Evolutionary conservation across 35 echinoderm and acorn worm species (phyloP), one percentile per base, ranked within the genome.

Genomic region (Apostichopus parvimensis): DNA sequence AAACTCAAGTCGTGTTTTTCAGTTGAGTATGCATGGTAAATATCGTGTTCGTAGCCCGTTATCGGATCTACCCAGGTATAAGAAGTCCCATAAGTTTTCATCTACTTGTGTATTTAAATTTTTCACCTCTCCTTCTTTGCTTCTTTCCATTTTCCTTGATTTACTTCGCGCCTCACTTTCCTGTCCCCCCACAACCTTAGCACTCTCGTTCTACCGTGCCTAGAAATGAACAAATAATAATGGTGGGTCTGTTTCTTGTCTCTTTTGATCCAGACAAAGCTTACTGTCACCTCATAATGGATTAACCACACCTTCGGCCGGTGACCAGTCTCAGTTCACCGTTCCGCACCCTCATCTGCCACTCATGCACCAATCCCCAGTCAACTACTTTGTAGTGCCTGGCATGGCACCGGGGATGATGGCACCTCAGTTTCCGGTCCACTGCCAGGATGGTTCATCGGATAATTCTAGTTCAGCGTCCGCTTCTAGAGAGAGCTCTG

Each of bases 401-500:
- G 24, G 8, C 25, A 57, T 34, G 17, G 54, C 53, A 1, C 92
- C 77, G 64, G 54, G 22, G 4, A 23, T 77, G 72, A 76, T 92
- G 52, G 45, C 64, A 72, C 77, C 83, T 15, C 79, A 87, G 18
- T 87, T 82, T 9, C 56, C 77, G 77, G 18, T 15, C 6, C 65
- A 65, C 22, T 13, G 57, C 18, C 85, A 79, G n/a, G 90, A 79
- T 23, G 10, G 60, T 7, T 71, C 57, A 14, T 87, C 83, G 6
- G 54, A 57, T 90, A 90, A 65, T 57, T 77, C 86, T 20, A 77
- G 56, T 73, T 87, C 58, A n/a, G 75, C 45, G 28, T 87, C 13
- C 18, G 93, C 7, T 79, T 92, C 95, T 18, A 91, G 95, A 56
- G 95, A 95, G 13, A 97, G 95, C 79, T 97, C 95, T 0, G 95